Base-by-base conservation (phyloP, 2,113 vertebrate genomes). In the Lycocorax pyrrhopterus region DNA sequence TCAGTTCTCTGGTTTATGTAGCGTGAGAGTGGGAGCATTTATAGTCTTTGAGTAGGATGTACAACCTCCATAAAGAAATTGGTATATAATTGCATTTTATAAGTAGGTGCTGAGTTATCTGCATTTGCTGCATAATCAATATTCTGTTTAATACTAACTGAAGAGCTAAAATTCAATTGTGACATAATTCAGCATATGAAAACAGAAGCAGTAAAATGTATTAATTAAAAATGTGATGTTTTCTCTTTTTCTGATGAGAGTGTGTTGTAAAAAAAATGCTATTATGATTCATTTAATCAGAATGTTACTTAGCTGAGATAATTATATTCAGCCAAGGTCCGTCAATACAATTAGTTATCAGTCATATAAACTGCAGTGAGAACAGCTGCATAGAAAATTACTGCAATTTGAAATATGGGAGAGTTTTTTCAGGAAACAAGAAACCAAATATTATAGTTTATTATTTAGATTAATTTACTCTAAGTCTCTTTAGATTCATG, bases 211-310 rank as follows among this genome's bases (percentile, higher is more conserved):
- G 58, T 75, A 95, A 76, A 94, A 87, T 41, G 2, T n/a, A 84
- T 91, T 96, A 75, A 91, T 95, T 94, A 81, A 84, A 93, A 93
- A 76, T 29, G 5, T 35, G 16, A 49, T 90, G 14, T 16, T 47
- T 89, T 78, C 22, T 72, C 25, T 90, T 87, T 74, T 87, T 35
- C 32, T 81, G 21, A 78, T 84, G 39, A 12, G 52, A 43, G 37
- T 85, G 7, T 77, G 9, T 20, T 84, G 23, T 89, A 78, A 95
- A 79, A 84, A 12, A 75, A 87, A 75, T 68, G 11, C 6, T 85
- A 74, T 89, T 82, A 84, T 60, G 37, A 68, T 81, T 93, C 64
- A 80, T 92, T 93, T 93, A 76, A 85, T 91, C 67, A 81, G 60
- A 95, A 83, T 37, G 21, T 80, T 92, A 72, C 44, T 84, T 71